These are phyloP conservation scores for Frankliniella fusca DNA, from an alignment of 2,888 invertebrate species.

Conservation along the genomic window DNA sequence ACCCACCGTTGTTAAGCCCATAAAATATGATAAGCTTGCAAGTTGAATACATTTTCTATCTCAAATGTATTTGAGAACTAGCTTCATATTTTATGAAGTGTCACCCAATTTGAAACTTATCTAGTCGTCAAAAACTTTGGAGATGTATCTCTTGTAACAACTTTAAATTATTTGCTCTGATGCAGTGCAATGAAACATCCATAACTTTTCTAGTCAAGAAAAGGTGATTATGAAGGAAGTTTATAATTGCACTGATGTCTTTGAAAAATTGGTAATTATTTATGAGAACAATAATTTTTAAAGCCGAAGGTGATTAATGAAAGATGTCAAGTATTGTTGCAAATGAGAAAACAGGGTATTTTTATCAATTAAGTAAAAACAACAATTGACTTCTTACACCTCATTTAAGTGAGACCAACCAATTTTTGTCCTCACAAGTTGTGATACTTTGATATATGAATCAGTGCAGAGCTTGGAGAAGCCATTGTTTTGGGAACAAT, in stretches of 20 bases:
- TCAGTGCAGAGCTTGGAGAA: not conserved
- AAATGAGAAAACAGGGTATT: not conserved
- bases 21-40: not conserved
- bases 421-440: not conserved
- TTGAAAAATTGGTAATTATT: not conserved
- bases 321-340: not conserved
- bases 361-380: not conserved
- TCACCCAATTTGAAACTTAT: not conserved
- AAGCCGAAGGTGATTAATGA: not conserved
- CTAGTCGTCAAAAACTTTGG: not conserved
- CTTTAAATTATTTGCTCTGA: too few species aligned
- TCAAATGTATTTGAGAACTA: not conserved
- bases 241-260: not conserved
- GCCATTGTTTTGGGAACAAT: not conserved
- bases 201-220: conserved; percentile 1
- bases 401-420: not conserved
- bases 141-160: not conserved
- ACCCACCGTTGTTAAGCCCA: not conserved
- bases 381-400: not conserved
- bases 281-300: not conserved
- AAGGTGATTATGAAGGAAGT: not conserved
- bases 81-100: not conserved
- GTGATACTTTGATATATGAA: not conserved
- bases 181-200: too few species aligned
- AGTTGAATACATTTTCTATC: not conserved